Evolutionary conservation across 2,113 vertebrate genomes (phyloP).

Genomic region (Takifugu flavidus): DNA sequence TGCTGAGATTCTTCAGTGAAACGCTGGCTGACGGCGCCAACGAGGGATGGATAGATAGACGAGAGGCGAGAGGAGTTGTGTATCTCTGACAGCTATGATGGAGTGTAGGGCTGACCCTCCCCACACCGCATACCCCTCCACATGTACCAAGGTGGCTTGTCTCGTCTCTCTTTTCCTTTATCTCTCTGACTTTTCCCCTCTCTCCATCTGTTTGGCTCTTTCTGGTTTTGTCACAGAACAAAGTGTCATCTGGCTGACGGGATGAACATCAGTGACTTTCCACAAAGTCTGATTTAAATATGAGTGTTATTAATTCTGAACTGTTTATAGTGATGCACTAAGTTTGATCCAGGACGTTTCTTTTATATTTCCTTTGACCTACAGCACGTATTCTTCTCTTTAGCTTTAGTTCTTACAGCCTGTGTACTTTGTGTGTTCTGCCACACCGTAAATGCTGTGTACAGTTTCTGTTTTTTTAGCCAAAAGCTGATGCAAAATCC

Average conservation of each 20-base stretch:
- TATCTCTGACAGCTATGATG: slow-evolving; percentile 74
- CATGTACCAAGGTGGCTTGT: slow-evolving; percentile 93
- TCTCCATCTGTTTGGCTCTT: slow-evolving; percentile 10
- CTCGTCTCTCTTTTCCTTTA: slow-evolving; percentile 77
- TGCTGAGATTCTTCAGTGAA: slow-evolving; percentile 95
- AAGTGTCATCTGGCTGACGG: slow-evolving; percentile 22
- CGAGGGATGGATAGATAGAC: slow-evolving; percentile 38
- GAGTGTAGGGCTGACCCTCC: slow-evolving; percentile 65
- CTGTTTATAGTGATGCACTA: too few relatives aligned
- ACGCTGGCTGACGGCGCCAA: slow-evolving; percentile 76
- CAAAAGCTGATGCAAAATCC: slow-evolving; percentile 2
- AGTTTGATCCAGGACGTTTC: too few relatives aligned
- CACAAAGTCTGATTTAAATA: too few relatives aligned
- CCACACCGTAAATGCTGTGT: too few relatives aligned
- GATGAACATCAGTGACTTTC: not conserved
- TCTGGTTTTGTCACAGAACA: slow-evolving; percentile 24
- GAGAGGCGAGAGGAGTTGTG: slow-evolving; percentile 61
- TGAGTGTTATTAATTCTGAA: too few relatives aligned
- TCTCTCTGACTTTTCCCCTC: slow-evolving; percentile 25
- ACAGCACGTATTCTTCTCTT: too few relatives aligned
- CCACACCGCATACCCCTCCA: slow-evolving; percentile 1
- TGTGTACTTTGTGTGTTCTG: too few relatives aligned
- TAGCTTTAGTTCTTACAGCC: too few relatives aligned
- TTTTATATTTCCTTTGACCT: too few relatives aligned
- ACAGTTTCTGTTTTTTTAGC: not conserved